Evolutionary conservation across 2,888 invertebrate species (phyloP).

Genomic region (Cephus sareptanus): DNA sequence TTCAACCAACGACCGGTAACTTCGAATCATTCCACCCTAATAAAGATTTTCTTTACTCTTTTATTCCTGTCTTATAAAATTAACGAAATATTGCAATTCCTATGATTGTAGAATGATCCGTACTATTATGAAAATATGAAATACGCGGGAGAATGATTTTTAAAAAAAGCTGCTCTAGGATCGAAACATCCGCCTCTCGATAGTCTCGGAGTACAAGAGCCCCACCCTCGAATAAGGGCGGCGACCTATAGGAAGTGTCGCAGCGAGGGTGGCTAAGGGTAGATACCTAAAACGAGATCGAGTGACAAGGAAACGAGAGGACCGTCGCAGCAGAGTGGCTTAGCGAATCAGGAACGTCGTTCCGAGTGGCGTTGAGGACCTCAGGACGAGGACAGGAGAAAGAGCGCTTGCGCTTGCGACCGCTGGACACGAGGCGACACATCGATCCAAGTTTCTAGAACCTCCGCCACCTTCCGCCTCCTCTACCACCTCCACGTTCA

Average conservation of each 20-base stretch:
- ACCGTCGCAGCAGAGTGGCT: slow-evolving; percentile 16
- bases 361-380: slow-evolving; percentile 7
- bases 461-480: slow-evolving; percentile 40
- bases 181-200: not conserved
- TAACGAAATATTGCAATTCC: not conserved
- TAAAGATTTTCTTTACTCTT: not conserved
- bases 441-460: slow-evolving; percentile 61
- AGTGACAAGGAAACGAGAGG: slow-evolving; percentile 18
- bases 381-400: slow-evolving; percentile 10
- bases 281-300: not conserved
- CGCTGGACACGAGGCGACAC: slow-evolving; percentile 62
- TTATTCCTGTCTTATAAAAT: not conserved
- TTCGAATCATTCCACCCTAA: not conserved
- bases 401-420: slow-evolving; percentile 59
- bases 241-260: slow-evolving; percentile 22
- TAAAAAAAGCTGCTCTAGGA: not conserved
- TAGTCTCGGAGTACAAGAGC: slow-evolving; percentile 11
- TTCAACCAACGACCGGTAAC: not conserved
- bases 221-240: slow-evolving; percentile 36
- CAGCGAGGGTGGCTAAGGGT: not conserved
- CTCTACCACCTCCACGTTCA: slow-evolving; percentile 26
- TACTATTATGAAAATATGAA: not conserved
- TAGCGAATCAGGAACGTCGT: slow-evolving; percentile 51
- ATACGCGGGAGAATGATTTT: not conserved
- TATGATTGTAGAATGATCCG: not conserved